Base-by-base conservation (phyloP, 53 echinoderm and acorn worm species). In the Actinopyga echinites region DNA sequence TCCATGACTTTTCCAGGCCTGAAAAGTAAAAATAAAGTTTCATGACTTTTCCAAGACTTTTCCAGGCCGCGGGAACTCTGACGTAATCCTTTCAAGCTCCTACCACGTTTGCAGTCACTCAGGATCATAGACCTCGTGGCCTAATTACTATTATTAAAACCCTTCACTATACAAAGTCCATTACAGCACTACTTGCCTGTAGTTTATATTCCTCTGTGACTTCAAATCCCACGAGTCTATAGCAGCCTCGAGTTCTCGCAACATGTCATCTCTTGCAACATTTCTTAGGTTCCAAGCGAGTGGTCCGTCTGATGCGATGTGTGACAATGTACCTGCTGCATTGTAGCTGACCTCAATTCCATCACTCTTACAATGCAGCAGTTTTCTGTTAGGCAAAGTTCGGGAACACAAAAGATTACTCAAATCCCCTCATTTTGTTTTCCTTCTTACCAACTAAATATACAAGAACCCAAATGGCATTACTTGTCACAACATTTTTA, bases 291-390 rank as follows among this genome's bases (percentile, higher is more conserved):
- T 85, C 99, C 94, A 97, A 1, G 66, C 79, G 9, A 86, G 64
- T 1, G 92, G 84, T 30, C 99, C 99, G 30, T 97, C 99, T 5
- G 99, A 92, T 3, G 92, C 85, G 29, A 97, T 94, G 68, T 97
- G 99, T 19, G 99, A 86, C 31, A 97, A 86, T 13, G 94, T 92
- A 11, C 99, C 99, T 5, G 99, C 99, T n/a, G 99, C 99, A 37
- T 94, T 97, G 85, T 97, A 97, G 79, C 99, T 97, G 8, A 97
- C 94, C 80, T 97, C 99, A 37, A 97, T 97, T 5, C 99, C 99
- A 43, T 97, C 94, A 79, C 91, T 94, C 59, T 86, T 78, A 63
- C 95, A 87, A 35, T 26, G 31, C 12, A 97, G 79, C 12, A 97
- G 82, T 11, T 88, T 87, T 33, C 96, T 96, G 56, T 42, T 22